These are phyloP conservation scores for Gambusia yucatana DNA, from an alignment of 2,797 vertebrate genomes.

Conservation along the genomic window DNA sequence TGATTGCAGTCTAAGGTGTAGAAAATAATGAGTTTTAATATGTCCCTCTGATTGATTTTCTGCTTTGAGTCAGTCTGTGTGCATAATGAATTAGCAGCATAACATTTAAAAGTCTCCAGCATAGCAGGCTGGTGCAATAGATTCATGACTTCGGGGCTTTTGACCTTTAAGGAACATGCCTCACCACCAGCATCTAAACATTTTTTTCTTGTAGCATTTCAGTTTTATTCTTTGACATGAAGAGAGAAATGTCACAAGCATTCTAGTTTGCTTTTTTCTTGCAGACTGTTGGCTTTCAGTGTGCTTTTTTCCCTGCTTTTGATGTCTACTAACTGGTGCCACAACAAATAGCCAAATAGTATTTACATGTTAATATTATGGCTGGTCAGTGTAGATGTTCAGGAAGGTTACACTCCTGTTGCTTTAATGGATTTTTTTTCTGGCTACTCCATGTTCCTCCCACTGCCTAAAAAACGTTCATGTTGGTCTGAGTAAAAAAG, in stretches of 20 bases:
- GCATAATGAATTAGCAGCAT: conserved; percentile 10
- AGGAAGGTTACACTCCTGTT: not conserved
- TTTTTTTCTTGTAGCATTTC: conserved; percentile 1
- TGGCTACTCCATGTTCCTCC: not conserved
- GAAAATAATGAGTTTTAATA: conserved; percentile 15
- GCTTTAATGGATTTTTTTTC: not conserved
- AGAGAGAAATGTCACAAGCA: not conserved
- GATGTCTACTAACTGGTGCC: not conserved
- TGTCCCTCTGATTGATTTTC: conserved; percentile 7
- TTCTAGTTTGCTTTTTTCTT: not conserved
- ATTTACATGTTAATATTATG: not conserved
- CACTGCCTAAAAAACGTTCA: not conserved
- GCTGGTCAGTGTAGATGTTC: not conserved
- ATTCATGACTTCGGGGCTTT: conserved; percentile 17
- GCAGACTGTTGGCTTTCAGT: not conserved
- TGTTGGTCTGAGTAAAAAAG: no score
- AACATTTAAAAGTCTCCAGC: conserved; percentile 29
- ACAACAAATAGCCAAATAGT: not conserved
- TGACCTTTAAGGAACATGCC: conserved; percentile 28
- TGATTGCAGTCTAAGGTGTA: conserved; percentile 32
- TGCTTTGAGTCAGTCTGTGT: conserved; percentile 10
- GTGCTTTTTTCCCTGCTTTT: not conserved
- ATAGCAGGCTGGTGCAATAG: conserved; percentile 17
- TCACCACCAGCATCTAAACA: conserved; percentile 4
- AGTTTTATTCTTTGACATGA: conserved; percentile 4